Conservation (phyloP, 2,113 vertebrate species). For the Tricholaema leucomelas region DNA sequence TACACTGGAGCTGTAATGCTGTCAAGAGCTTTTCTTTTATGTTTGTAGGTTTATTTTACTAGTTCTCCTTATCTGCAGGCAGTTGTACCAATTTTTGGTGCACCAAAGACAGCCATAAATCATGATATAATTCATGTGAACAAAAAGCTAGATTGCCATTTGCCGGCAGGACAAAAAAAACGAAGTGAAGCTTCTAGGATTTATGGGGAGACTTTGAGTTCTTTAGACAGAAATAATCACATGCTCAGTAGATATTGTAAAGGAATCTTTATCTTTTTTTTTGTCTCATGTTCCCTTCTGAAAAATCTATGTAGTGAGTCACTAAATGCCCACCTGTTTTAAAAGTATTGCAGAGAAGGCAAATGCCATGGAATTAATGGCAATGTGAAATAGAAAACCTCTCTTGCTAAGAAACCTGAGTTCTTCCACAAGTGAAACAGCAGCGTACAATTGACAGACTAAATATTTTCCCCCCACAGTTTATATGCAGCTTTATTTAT, state of each 20-base stretch:
- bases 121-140: slow-evolving; percentile 34
- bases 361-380: not conserved
- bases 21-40: slow-evolving; percentile 4
- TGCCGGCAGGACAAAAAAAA: slow-evolving; percentile 53
- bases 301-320: not conserved
- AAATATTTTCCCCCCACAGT: not conserved
- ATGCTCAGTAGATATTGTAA: not conserved
- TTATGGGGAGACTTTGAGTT: slow-evolving; percentile 38
- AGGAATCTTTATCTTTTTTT: not conserved
- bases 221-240: slow-evolving; percentile 31
- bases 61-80: slow-evolving; percentile 6
- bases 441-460: not conserved
- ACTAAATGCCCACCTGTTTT: not conserved
- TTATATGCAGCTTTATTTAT: not conserved
- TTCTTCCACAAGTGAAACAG: not conserved
- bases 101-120: slow-evolving; percentile 29
- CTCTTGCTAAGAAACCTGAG: not conserved
- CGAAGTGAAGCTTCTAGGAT: slow-evolving; percentile 11
- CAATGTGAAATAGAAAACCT: not conserved
- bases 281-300: not conserved
- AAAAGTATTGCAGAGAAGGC: not conserved
- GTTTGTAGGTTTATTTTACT: not conserved
- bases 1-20: not conserved
- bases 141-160: slow-evolving; percentile 25
- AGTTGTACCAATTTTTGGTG: slow-evolving; percentile 25